These are phyloP conservation scores for Sebastes elongatus DNA, from an alignment of 2,797 vertebrate genomes.

Conservation along the genomic window DNA sequence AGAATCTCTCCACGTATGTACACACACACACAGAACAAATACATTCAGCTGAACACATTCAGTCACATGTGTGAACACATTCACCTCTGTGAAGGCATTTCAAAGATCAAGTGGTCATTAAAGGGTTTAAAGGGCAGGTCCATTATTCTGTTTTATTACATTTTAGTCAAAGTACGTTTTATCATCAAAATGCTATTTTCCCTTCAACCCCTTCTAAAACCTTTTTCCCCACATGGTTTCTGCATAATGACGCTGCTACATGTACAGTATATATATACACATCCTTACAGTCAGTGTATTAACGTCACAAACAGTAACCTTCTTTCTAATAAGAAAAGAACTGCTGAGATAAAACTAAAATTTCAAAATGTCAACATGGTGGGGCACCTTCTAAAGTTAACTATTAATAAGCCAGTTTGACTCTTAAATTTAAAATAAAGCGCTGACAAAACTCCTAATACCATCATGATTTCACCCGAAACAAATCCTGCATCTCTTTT, in stretches of 20 bases:
- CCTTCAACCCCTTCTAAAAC: no score
- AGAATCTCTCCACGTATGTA: slow-evolving; percentile 54
- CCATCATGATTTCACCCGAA: neutral
- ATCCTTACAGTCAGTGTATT: no score
- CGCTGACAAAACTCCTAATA: neutral
- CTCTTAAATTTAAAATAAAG: neutral
- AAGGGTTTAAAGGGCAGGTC: neutral
- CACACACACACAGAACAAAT: slow-evolving; percentile 36
- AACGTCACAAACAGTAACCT: neutral
- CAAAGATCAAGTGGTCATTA: slow-evolving; percentile 64
- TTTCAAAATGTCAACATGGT: neutral
- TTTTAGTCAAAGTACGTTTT: no score
- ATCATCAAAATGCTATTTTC: no score
- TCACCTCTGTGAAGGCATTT: slow-evolving; percentile 55
- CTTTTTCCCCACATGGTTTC: no score
- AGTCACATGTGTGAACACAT: slow-evolving; percentile 36
- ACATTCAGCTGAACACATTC: slow-evolving; percentile 64
- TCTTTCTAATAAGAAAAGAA: neutral
- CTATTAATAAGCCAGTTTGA: neutral
- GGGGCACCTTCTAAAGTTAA: neutral
- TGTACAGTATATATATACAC: no score
- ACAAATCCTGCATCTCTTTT: neutral
- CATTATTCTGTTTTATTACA: no score
- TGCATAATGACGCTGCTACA: no score
- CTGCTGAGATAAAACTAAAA: neutral